phyloP scores from a whole-genome alignment of 1,140 invertebrate species.

The Rhizoglyphus robini region DNA sequence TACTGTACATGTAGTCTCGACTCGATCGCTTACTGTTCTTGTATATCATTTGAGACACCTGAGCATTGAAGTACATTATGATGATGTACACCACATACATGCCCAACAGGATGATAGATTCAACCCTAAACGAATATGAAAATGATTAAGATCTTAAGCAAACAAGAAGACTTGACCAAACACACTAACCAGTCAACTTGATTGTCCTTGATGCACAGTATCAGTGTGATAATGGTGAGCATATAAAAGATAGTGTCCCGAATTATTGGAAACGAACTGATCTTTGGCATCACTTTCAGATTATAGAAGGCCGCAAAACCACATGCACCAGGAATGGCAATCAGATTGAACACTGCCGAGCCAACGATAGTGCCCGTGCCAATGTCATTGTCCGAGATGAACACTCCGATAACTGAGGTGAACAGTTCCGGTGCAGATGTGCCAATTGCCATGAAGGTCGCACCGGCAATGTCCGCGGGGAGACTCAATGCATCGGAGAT shows the following conservation, averaged over 20 bases:
- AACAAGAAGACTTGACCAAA: constrained; percentile 26
- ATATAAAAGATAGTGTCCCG: constrained; percentile 77
- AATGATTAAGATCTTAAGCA: background rate
- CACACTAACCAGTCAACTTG: constrained; percentile 69
- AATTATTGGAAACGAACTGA: constrained; percentile 60
- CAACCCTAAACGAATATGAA: constrained; percentile 46
- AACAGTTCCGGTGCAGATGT: constrained; percentile 39
- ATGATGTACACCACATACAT: constrained; percentile 68
- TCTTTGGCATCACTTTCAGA: background rate
- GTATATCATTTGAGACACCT: constrained; percentile 19
- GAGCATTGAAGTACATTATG: constrained; percentile 27
- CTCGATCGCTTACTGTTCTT: background rate
- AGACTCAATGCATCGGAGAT: constrained; percentile 53
- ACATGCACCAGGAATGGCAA: constrained; percentile 53
- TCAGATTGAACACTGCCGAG: constrained; percentile 70
- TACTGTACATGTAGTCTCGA: no score
- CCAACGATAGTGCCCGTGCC: constrained; percentile 61
- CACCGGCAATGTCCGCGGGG: constrained; percentile 38
- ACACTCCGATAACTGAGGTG: constrained; percentile 39
- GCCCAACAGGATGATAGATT: constrained; percentile 58
- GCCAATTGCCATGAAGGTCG: constrained; percentile 41
- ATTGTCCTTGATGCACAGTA: constrained; percentile 72
- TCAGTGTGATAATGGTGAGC: constrained; percentile 69
- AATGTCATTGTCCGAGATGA: constrained; percentile 61
- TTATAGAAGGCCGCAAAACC: constrained; percentile 2